Evolutionary conservation across 2,113 vertebrate genomes (phyloP), one percentile per base, ranked within the genome.

Genomic region (Cheirogaleus medius): DNA sequence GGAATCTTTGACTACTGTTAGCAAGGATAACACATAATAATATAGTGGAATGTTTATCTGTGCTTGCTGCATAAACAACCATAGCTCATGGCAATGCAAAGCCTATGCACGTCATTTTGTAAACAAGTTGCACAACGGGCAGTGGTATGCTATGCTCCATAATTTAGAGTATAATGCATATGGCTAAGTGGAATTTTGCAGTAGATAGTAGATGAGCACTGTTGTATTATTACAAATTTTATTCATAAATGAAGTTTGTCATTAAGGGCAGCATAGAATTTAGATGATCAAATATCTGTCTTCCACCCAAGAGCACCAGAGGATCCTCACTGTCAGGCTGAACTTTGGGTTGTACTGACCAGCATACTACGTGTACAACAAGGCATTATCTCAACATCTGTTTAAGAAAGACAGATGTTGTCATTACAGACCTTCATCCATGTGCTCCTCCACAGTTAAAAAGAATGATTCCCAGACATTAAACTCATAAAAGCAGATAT

Each of bases 1-100:
- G 95, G 95, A 98, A 98, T 96, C 91, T 98, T 98, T 98, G 97
- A 98, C 85, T 98, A 95, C 97, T 97, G 95, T 95, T 98, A 97
- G 98, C 95, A 98, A 98, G 87, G 96, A 88, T 90, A 88, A 69
- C 78, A 97, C 97, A 96, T 47, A 97, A 96, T 47, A 97, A 98
- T 97, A 93, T 90, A 98, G 96, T 91, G 95, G 95, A 98, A 98
- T 97, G 97, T 98, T 98, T 98, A 98, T 97, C 94, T 94, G 96
- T 95, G 73, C 95, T 98, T 98, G 78, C 23, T 96, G 86, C 68
- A 98, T 98, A 97, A 98, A 92, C 93, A 98, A 98, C 98, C 90
- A 97, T 96, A 96, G 56, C 87, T 93, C 77, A 97, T 98, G 93
- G 95, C 94, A 97, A 98, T 97, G 93, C 78, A 60, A 64, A 97